A percentile compares a stretch with the other conserved stretches of the same genome.
Evolutionary conservation across 1,140 invertebrate species (phyloP).

Genomic region (Bombus breviceps): DNA sequence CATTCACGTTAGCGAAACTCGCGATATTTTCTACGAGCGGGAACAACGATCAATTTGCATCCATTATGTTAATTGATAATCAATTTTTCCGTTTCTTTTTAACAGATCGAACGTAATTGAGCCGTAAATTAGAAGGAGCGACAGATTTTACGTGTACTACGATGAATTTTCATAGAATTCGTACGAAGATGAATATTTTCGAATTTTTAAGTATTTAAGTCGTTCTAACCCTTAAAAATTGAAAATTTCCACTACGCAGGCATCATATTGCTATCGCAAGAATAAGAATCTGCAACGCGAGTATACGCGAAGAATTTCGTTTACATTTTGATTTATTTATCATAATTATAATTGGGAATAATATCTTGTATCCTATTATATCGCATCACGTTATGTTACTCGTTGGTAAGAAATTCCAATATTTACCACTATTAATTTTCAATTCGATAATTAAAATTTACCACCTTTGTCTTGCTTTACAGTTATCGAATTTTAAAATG

Average conservation of each 20-base stretch:
- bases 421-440: neutral
- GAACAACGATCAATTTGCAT: neutral
- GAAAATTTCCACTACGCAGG: neutral
- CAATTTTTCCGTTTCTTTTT: neutral
- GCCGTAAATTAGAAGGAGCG: neutral
- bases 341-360: neutral
- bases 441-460: neutral
- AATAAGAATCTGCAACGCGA: neutral
- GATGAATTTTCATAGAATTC: neutral
- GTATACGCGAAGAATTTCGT: neutral
- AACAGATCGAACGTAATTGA: too few relatives aligned
- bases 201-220: neutral
- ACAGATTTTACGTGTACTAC: neutral
- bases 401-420: neutral
- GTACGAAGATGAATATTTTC: neutral
- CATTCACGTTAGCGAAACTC: neutral
- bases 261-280: neutral
- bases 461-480: too few relatives aligned
- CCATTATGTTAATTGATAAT: slow-evolving; percentile 11
- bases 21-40: slow-evolving; percentile 18
- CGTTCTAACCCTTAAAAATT: neutral
- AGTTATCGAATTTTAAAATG: neutral
- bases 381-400: neutral
- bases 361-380: neutral
- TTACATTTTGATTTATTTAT: neutral